A percentile compares a stretch with the other conserved stretches of the same genome.
Evolutionary conservation across 2,113 vertebrate species (phyloP).

Genomic region (Urocolius indicus): DNA sequence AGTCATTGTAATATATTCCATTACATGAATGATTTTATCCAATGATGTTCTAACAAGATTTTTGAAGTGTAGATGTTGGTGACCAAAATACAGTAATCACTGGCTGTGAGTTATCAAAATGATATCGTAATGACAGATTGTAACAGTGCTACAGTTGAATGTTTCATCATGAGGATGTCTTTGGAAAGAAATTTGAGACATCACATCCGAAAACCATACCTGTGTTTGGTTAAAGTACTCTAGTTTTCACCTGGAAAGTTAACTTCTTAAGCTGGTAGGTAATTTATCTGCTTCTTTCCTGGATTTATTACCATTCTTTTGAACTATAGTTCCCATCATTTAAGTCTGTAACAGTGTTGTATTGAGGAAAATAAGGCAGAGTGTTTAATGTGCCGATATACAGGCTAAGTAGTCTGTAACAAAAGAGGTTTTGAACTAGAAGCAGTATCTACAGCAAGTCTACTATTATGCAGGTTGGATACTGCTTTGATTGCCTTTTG

Average conservation of each 20-base stretch:
- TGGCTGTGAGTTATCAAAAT: neutral
- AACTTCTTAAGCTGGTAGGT: neutral
- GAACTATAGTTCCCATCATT: neutral
- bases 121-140: neutral
- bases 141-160: neutral
- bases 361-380: neutral
- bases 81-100: neutral
- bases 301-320: neutral
- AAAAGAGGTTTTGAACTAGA: neutral
- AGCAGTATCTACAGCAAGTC: neutral
- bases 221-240: neutral
- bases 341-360: neutral
- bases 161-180: neutral
- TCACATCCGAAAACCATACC: neutral
- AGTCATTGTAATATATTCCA: constrained; percentile 12
- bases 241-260: neutral
- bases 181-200: neutral
- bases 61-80: neutral
- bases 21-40: neutral
- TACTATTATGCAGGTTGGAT: neutral
- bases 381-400: neutral
- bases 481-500: neutral
- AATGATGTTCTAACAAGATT: neutral
- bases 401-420: neutral
- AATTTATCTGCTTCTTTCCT: neutral